A percentile compares a stretch with the other conserved stretches of the same genome.
Evolutionary conservation across 2,797 vertebrate genomes (phyloP).

Genomic region (Phataginus tricuspis): DNA sequence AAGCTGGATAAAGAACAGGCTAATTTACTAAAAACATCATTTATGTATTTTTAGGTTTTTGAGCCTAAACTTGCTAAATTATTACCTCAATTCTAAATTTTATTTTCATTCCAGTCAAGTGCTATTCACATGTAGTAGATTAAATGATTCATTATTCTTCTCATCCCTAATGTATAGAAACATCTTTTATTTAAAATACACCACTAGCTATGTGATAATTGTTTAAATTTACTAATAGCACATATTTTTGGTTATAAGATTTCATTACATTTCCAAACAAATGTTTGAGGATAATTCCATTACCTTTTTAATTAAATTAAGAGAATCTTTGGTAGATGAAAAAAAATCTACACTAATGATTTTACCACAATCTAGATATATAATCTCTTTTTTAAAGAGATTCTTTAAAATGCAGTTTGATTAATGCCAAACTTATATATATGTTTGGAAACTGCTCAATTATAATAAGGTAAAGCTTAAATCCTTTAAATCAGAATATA

Average conservation of each 20-base stretch:
- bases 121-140: not conserved
- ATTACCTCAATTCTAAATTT: conserved; percentile 34
- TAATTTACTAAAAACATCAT: not conserved
- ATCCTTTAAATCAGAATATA: not conserved
- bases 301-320: conserved; percentile 25
- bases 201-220: not conserved
- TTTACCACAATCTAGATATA: not conserved
- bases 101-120: not conserved
- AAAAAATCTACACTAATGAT: conserved; percentile 3
- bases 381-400: not conserved
- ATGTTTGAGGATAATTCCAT: not conserved
- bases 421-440: not conserved
- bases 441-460: not conserved
- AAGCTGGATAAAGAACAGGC: not conserved
- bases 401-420: not conserved
- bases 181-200: not conserved
- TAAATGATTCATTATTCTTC: not conserved
- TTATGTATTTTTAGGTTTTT: not conserved
- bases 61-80: not conserved
- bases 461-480: not conserved
- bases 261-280: not conserved
- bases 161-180: not conserved
- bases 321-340: not conserved
- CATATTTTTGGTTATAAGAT: not conserved
- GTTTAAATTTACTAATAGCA: not conserved